Base-by-base conservation (phyloP, 1,140 invertebrate genomes). In the Euglossa dilemma region DNA sequence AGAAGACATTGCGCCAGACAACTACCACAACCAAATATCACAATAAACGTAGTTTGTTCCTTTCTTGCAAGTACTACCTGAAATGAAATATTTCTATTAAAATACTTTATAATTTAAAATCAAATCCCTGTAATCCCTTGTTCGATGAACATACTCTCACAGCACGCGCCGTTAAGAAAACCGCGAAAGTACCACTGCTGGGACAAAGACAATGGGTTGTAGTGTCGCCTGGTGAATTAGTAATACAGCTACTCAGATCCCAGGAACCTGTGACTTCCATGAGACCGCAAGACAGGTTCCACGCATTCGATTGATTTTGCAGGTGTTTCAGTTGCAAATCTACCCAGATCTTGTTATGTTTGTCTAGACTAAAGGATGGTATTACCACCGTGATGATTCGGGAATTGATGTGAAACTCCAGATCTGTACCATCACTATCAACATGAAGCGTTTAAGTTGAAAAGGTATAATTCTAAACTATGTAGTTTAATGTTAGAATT, bases 401-500 rank as follows among this genome's bases (percentile, higher is more conserved):
- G 2, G 96, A 97, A 81, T 96, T 95, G 25, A 96, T 93, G 83
- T 95, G 95, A 91, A 96, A 96, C 89, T 96, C 96, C 64, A 96
- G 92, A 89, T 96, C 96, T 25, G 93, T 95, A 8, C 95, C 95
- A 88, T 96, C 96, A 66, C 96, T 97, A n/a, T 6, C 23, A 83
- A 72, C 11, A 36, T 25, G 23, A 20, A 56, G 54, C 23, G 2
- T 8, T 76, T 6, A 8, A 25, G 8, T 71, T 11, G n/a, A 50
- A 14, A 11, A 70, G 7, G 36, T 43, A 23, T 5, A 9, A 43
- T 18, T 12, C 11, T 28, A 43, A 5, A 25, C 12, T 9, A 16
- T 16, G 0, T 20, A 43, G 6, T 25, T 25, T 14, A 36, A 18
- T 11, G 12, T 8, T 25, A 11, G 2, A 54, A 57, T 64, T 23